Base-by-base conservation (phyloP, 2,888 invertebrate species). In the Hyppa rectilinea region DNA sequence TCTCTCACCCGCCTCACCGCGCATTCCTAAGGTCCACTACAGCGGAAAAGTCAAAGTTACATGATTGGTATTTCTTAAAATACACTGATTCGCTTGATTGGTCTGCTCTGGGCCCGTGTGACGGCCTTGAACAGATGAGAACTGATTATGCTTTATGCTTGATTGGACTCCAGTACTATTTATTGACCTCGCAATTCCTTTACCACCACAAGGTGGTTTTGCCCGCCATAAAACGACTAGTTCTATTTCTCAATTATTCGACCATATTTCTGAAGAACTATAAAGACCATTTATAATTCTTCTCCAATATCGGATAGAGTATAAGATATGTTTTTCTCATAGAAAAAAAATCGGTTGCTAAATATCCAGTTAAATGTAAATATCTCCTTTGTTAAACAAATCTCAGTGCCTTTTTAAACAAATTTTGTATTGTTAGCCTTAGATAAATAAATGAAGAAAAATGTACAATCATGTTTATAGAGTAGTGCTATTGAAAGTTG, bases 381-480 rank as follows among this genome's bases (percentile, higher is more conserved):
- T 69, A 76, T 69, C 56, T 70, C 62, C 20, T 34, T 58, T 75
- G n/a, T 77, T 20, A 20, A 43, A 55, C 12, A 72, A 71, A 68
- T 62, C 45, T 69, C 55, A 69, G 68, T 75, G 69, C 60, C 66
- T 80, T 79, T 70, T 60, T 2, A 45, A 45, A 17, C 14, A 20
- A 38, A 38, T 59, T 38, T n/a, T 52, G 20, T 61, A 59, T 59
- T 65, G 14, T 60, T 52, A 47, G 40, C 40, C 2, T n/a, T 73
- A 23, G 23, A 38, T 40, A 31, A 56, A 43, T 56, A 26, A 36
- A 26, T 2, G 47, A 55, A 53, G 34, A 55, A 56, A 58, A 47
- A 61, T 61, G 0, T 74, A 29, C 29, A 23, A 71, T 40, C 3
- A 31, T 64, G 14, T 59, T 56, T 7, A 6, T 47, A 40, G 49